Evolutionary conservation across 2,797 vertebrate genomes (phyloP).

Genomic region (Coluber constrictor): DNA sequence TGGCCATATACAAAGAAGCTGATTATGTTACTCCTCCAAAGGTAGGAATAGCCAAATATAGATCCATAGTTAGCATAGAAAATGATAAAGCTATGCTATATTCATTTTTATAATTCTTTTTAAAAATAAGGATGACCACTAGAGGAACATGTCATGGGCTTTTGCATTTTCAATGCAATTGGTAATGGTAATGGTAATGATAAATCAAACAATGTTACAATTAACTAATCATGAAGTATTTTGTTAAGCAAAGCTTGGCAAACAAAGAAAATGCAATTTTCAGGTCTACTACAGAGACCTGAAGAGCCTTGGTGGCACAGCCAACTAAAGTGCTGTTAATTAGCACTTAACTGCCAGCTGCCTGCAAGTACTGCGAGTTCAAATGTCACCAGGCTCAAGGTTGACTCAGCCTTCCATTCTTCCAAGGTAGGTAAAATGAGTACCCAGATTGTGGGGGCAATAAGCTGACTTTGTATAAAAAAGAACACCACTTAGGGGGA

Average conservation of each 20-base stretch:
- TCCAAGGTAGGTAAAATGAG: too few species aligned
- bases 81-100: conserved; percentile 34
- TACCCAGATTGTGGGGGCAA: too few species aligned
- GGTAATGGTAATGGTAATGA: conserved; percentile 1
- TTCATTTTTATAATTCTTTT: conserved; percentile 39
- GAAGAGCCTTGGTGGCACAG: too few species aligned
- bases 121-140: neutral
- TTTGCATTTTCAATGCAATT: conserved; percentile 34
- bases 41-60: neutral
- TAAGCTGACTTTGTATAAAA: too few species aligned
- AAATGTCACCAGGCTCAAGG: too few species aligned
- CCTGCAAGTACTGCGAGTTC: too few species aligned
- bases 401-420: too few species aligned
- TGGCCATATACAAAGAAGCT: neutral
- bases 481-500: too few species aligned
- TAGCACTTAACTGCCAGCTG: too few species aligned
- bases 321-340: too few species aligned
- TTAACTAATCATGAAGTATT: conserved; percentile 6
- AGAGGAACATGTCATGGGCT: conserved; percentile 24
- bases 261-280: conserved; percentile 22
- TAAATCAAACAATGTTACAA: conserved; percentile 19
- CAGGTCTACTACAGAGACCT: neutral
- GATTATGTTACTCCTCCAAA: conserved; percentile 21
- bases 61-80: conserved; percentile 39
- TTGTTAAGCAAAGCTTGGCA: conserved; percentile 32